Conservation (phyloP, 2,797 vertebrate genomes). For the Sebastes hubbsi region DNA sequence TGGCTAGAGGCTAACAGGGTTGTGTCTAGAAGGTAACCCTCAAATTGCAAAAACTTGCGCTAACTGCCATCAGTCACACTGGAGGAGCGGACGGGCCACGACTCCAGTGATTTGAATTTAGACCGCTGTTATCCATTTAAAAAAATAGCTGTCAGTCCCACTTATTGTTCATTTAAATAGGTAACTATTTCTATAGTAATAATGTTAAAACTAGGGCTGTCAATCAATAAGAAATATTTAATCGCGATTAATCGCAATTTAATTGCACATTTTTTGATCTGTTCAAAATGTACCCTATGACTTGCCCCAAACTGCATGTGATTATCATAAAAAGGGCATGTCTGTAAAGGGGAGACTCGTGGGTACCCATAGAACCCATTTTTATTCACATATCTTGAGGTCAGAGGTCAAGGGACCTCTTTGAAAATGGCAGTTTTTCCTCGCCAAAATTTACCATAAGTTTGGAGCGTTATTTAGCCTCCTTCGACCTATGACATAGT, state of each 20-base stretch:
- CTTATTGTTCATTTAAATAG: not conserved
- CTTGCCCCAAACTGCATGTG: not conserved
- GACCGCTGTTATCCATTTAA: not conserved
- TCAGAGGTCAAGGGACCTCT: accelerated
- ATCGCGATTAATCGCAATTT: not conserved
- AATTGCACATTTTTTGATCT: not conserved
- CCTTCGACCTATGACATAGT: too few species aligned
- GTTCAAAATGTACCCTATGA: not conserved
- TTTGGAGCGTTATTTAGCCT: not conserved
- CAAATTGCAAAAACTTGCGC: not conserved
- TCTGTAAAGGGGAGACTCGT: not conserved
- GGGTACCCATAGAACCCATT: not conserved
- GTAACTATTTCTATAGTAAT: not conserved
- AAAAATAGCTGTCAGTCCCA: too few species aligned
- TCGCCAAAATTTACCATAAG: not conserved
- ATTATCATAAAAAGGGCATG: not conserved
- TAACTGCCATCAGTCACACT: not conserved
- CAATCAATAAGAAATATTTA: not conserved
- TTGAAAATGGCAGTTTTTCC: not conserved
- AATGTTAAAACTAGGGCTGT: not conserved
- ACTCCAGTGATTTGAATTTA: not conserved
- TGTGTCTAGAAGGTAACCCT: not conserved
- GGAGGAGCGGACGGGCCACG: not conserved
- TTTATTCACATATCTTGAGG: not conserved
- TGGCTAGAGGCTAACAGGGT: not conserved